Percentiles rank a stretch among this genome's conserved stretches.
phyloP scores from a whole-genome alignment of 2,113 vertebrate species.

The Cololabis saira region DNA sequence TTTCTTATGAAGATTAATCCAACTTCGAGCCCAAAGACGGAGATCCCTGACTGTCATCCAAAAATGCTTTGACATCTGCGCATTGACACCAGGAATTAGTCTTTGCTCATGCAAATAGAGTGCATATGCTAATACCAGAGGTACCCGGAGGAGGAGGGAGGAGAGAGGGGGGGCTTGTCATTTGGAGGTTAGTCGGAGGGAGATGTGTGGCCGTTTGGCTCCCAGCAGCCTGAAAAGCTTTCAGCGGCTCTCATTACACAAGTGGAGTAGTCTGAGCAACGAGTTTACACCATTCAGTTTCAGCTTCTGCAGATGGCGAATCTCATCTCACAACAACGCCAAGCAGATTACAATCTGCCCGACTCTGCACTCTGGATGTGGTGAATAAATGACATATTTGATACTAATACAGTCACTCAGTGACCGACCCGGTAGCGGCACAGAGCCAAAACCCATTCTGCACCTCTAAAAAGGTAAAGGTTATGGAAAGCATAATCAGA shows the following conservation, averaged over 20 bases:
- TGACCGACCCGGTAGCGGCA: constrained; percentile 6
- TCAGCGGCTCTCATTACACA: constrained; percentile 50
- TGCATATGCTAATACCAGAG: constrained; percentile 72
- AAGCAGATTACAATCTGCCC: constrained; percentile 6
- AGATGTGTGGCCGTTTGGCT: constrained; percentile 37
- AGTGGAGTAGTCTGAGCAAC: constrained; percentile 14
- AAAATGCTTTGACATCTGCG: constrained; percentile 74
- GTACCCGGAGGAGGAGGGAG: constrained; percentile 17
- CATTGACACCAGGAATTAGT: constrained; percentile 69
- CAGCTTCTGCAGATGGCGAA: constrained; percentile 50
- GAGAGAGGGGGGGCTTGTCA: constrained; percentile 42
- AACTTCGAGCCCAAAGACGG: constrained; percentile 36
- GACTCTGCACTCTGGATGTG: not conserved
- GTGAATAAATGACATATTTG: constrained; percentile 40
- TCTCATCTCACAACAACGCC: constrained; percentile 24
- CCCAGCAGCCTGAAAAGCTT: constrained; percentile 46
- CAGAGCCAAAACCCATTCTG: not conserved
- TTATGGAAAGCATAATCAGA: too few species aligned
- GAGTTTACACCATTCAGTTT: constrained; percentile 22
- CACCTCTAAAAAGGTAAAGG: too few species aligned
- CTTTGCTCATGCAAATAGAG: constrained; percentile 70
- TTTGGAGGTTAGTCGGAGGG: constrained; percentile 45
- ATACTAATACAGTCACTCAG: constrained; percentile 24
- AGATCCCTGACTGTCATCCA: constrained; percentile 58
- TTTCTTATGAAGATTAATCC: constrained; percentile 20